Evolutionary conservation across 2,113 vertebrate genomes (phyloP).

Genomic region (Nothocercus julius): DNA sequence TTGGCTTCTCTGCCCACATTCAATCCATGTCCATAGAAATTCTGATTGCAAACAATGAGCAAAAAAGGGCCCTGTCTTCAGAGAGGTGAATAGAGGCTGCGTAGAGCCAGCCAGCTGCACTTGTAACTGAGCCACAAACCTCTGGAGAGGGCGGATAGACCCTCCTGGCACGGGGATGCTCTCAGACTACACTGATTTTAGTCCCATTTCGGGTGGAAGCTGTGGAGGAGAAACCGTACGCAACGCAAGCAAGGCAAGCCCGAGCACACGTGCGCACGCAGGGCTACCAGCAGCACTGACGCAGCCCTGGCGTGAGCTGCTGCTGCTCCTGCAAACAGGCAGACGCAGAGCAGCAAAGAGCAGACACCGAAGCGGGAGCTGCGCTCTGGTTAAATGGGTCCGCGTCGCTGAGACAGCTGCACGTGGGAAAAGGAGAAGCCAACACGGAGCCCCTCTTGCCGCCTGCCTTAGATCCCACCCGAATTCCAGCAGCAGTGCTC

Average conservation of each 20-base stretch:
- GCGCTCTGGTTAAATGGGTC: neutral
- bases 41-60: neutral
- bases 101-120: neutral
- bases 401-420: neutral
- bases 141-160: neutral
- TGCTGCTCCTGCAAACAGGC: neutral
- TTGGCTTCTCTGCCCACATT: neutral
- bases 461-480: neutral
- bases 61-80: neutral
- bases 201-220: neutral
- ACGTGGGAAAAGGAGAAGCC: neutral
- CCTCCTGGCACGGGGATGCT: neutral
- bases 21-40: neutral
- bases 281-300: neutral
- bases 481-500: neutral
- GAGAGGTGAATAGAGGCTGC: neutral
- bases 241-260: neutral
- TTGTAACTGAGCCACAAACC: neutral
- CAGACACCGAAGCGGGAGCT: neutral
- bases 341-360: neutral
- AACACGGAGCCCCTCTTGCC: neutral
- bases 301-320: fast-evolving
- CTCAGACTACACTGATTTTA: neutral
- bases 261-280: fast-evolving
- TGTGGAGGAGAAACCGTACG: neutral